Evolutionary conservation across 2,797 vertebrate genomes (phyloP).

Genomic region (Ctenosaura bakeri): DNA sequence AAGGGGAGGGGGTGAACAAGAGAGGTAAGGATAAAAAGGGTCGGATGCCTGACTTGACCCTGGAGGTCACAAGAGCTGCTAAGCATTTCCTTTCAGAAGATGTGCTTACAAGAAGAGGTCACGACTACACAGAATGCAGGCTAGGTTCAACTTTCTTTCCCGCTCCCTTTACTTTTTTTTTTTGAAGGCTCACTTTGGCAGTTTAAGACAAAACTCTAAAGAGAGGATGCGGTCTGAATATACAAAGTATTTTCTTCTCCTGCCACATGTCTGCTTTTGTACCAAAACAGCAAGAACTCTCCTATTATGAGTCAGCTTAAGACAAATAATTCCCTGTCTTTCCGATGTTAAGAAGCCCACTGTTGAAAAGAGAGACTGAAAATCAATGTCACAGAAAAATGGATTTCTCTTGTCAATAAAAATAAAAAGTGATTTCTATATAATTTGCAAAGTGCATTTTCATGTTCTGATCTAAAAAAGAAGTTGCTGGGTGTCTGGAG

Average conservation of each 20-base stretch:
- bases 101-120: constrained; percentile 20
- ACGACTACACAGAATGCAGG: background rate
- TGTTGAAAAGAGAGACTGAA: constrained; percentile 39
- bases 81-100: constrained; percentile 47
- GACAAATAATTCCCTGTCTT: constrained; percentile 39
- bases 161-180: background rate
- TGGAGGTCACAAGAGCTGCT: constrained; percentile 31
- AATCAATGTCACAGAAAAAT: background rate
- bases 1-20: background rate
- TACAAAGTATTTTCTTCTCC: constrained; percentile 21
- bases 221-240: background rate
- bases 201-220: constrained; percentile 49
- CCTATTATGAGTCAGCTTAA: background rate
- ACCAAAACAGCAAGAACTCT: constrained; percentile 21
- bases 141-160: background rate
- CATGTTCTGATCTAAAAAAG: constrained; percentile 48
- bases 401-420: constrained; percentile 39
- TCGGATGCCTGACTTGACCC: constrained; percentile 1
- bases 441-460: constrained; percentile 19
- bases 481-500: constrained; percentile 48
- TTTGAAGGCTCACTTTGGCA: background rate
- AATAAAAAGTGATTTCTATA: constrained; percentile 38
- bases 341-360: constrained; percentile 2
- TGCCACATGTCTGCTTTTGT: background rate
- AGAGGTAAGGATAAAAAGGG: constrained; percentile 26